Evolutionary conservation across 2,888 invertebrate genomes (phyloP), one percentile per base, ranked within the genome.

Genomic region (Hypena proboscidalis): DNA sequence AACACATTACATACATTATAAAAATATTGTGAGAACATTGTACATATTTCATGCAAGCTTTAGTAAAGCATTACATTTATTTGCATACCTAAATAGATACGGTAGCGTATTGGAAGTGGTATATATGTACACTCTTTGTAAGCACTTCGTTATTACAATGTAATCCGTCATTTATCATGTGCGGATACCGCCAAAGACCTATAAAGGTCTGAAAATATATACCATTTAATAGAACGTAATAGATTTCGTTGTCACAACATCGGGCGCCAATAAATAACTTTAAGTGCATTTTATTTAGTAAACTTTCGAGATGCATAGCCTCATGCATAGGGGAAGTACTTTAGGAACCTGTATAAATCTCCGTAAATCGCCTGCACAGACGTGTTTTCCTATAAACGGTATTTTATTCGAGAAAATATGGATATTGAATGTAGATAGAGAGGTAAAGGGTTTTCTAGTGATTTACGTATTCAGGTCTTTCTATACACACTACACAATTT

Each of bases 311-410:
- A 58, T 64, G 61, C 67, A 63, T 56, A 22, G 36, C 35, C 34
- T 29, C 30, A 9, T 26, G 32, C 51, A 57, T 44, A 47, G 57
- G 46, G 38, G 14, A 51, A 58, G 47, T 67, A 58, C 67, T 67
- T 76, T 74, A 71, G 68, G 67, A 69, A 67, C 59, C 44, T 34
- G 52, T 55, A 71, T 78, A 80, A 77, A 77, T 80, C 76, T 70
- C 38, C 22, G 41, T 51, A 64, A 77, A 76, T 76, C 64, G 73
- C 59, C 47, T 26, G 51, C 54, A 65, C 64, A 51, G 58, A 64
- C 67, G 63, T 69, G 67, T 71, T 71, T 70, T 61, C 68, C 58
- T 70, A 70, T 70, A 65, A 72, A 75, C 26, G 67, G 66, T 46
- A 58, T 59, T 55, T 63, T 57, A 55, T 67, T 65, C 50, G 38